Conservation (phyloP, 2,797 vertebrate genomes). For the Acrossocheilus fasciatus region DNA sequence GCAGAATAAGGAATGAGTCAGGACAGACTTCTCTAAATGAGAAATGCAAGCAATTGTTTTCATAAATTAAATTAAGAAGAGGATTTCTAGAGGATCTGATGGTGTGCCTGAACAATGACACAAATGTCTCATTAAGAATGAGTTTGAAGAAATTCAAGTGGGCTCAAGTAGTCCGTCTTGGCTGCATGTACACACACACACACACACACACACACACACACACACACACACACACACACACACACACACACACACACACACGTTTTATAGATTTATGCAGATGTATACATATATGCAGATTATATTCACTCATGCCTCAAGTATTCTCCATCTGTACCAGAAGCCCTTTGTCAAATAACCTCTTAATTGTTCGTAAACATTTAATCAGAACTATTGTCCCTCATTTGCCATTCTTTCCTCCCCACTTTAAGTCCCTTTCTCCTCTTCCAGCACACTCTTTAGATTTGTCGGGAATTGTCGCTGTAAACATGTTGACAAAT, state of each 20-base stretch:
- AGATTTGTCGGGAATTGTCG: slow-evolving; percentile 73
- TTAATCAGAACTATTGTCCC: slow-evolving; percentile 30
- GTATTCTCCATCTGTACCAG: slow-evolving; percentile 35
- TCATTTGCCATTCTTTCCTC: slow-evolving; percentile 19
- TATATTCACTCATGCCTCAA: slow-evolving; percentile 45
- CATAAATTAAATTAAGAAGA: slow-evolving; percentile 66
- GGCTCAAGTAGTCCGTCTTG: slow-evolving; percentile 42
- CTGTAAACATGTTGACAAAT: slow-evolving; percentile 85
- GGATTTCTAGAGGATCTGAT: slow-evolving; percentile 63
- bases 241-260: slow-evolving; percentile 16
- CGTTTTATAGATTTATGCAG: slow-evolving; percentile 14
- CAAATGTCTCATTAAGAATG: slow-evolving; percentile 63
- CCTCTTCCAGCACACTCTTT: slow-evolving; percentile 65
- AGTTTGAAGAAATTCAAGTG: slow-evolving; percentile 53
- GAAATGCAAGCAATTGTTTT: slow-evolving; percentile 66
- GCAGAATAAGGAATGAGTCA: slow-evolving; percentile 61
- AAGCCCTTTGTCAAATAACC: slow-evolving; percentile 37
- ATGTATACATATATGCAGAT: slow-evolving; percentile 29
- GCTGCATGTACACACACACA: slow-evolving; percentile 37
- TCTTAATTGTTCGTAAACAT: slow-evolving; percentile 2
- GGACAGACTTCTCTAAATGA: slow-evolving; percentile 61
- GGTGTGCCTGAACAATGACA: slow-evolving; percentile 55
- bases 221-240: slow-evolving; percentile 27
- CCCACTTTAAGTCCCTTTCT: slow-evolving; percentile 48
- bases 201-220: slow-evolving; percentile 23